Conservation (phyloP, 1,140 invertebrate genomes). For the Glomeris maerens region DNA sequence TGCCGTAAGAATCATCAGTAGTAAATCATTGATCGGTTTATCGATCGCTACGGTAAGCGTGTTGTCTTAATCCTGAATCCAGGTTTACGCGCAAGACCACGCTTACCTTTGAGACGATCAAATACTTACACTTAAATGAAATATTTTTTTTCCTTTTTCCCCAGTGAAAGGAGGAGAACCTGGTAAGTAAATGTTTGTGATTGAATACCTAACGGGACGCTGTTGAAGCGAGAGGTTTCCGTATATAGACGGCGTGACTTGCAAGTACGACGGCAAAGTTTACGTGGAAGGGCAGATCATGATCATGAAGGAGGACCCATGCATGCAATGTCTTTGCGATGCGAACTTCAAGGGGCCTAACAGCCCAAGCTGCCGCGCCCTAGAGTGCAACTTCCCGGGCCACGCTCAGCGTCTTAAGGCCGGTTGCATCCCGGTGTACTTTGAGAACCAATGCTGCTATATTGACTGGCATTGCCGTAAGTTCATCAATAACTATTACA, state of each 20-base stretch:
- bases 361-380: constrained; percentile 30
- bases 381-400: constrained; percentile 37
- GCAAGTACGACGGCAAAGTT: constrained; percentile 32
- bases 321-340: constrained; percentile 34
- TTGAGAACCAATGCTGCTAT: constrained; percentile 28
- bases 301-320: constrained; percentile 31
- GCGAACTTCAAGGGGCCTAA: constrained; percentile 17
- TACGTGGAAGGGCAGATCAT: constrained; percentile 36
- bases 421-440: constrained; percentile 36
- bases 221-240: constrained; percentile 5
- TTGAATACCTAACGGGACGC: constrained; percentile 5
- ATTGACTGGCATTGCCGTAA: constrained; percentile 38
- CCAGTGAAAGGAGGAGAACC: constrained; percentile 2
- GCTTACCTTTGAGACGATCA: background rate
- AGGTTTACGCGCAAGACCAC: background rate
- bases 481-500: too few species aligned
- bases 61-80: background rate
- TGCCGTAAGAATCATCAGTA: constrained; percentile 6
- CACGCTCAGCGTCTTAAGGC: constrained; percentile 30
- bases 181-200: constrained; percentile 10
- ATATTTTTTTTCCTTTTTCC: constrained; percentile 6
- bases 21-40: background rate
- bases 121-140: constrained; percentile 9
- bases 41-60: background rate
- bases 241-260: constrained; percentile 19